Evolutionary conservation across 2,888 invertebrate species (phyloP).

Genomic region (Agriopis marginaria): DNA sequence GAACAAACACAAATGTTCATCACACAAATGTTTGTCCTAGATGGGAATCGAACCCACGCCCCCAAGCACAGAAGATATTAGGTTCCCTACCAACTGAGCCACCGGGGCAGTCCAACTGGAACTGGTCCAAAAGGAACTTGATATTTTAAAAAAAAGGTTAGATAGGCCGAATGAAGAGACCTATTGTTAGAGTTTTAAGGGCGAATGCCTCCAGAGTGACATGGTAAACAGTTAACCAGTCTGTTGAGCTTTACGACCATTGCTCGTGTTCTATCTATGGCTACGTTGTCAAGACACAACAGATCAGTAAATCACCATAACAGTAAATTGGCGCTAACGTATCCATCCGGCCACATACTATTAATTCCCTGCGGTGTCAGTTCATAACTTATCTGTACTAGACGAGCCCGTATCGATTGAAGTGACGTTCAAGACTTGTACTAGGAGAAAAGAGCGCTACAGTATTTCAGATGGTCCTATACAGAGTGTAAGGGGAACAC

Average conservation of each 20-base stretch:
- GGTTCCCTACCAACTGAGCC: no score
- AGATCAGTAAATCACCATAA: constrained; percentile 49
- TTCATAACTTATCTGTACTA: constrained; percentile 8
- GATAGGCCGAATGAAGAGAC: no score
- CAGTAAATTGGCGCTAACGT: constrained; percentile 50
- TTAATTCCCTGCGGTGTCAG: constrained; percentile 28
- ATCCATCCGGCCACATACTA: constrained; percentile 43
- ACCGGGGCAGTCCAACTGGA: no score
- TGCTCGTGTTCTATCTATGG: not conserved
- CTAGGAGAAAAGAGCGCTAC: not conserved
- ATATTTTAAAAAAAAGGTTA: no score
- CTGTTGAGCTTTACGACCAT: not conserved
- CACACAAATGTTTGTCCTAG: no score
- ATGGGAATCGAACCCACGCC: no score
- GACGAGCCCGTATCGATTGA: constrained; percentile 1
- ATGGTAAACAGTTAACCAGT: not conserved
- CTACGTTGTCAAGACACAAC: constrained; percentile 23
- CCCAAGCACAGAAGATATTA: no score
- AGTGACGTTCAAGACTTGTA: not conserved
- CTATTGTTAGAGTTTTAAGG: no score
- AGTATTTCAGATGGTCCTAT: not conserved
- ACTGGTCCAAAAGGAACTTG: no score
- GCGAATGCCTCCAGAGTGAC: no score
- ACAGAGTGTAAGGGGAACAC: no score
- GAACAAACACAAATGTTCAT: no score